Evolutionary conservation across 2,113 vertebrate species (phyloP).

Genomic region (Patagioenas fasciata): DNA sequence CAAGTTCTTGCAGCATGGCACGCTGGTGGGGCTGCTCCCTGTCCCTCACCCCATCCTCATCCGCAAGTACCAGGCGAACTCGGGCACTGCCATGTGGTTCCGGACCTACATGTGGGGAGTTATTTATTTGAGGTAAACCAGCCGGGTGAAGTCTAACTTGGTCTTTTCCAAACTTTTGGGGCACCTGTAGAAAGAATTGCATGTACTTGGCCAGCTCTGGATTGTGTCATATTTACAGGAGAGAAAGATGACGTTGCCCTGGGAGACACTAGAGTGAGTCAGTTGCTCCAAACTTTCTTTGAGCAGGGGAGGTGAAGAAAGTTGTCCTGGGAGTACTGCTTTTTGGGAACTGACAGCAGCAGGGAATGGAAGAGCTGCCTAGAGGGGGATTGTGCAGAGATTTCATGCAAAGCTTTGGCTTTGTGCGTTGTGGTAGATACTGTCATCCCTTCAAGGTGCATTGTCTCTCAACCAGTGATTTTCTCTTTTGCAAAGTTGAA

Average conservation of each 20-base stretch:
- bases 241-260: neutral
- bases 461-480: neutral
- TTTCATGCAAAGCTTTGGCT: neutral
- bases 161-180: neutral
- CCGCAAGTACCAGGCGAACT: slow-evolving; percentile 98
- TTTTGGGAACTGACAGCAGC: neutral
- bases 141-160: neutral
- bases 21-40: slow-evolving; percentile 93
- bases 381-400: neutral
- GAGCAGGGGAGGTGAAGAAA: neutral
- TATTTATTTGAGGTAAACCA: slow-evolving; percentile 92
- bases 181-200: neutral
- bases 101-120: slow-evolving; percentile 99
- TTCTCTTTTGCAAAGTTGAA: neutral
- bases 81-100: slow-evolving; percentile 98
- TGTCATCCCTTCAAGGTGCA: neutral
- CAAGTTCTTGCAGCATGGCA: slow-evolving; percentile 95
- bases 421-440: neutral
- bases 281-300: neutral
- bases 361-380: neutral
- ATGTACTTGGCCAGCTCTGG: neutral
- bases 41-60: slow-evolving; percentile 98
- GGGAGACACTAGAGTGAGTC: neutral
- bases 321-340: neutral
- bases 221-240: neutral